A percentile compares a stretch with the other conserved stretches of the same genome.
phyloP scores from a whole-genome alignment of 1,140 invertebrate genomes.

The Heterodera schachtii region DNA sequence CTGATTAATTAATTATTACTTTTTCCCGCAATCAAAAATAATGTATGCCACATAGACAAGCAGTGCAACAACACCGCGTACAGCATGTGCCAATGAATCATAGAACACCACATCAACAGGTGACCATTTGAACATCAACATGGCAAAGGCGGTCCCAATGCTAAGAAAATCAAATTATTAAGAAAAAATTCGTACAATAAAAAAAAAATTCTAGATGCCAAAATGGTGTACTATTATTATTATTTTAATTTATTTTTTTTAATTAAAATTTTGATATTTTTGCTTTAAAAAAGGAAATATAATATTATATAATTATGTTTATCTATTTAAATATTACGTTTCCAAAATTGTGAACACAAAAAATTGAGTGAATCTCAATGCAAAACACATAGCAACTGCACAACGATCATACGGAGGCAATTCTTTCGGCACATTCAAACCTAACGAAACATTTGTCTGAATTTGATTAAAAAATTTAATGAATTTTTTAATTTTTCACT shows the following conservation, averaged over 20 bases:
- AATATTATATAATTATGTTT: background rate
- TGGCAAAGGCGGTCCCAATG: slow-evolving; percentile 31
- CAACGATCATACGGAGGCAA: slow-evolving; percentile 34
- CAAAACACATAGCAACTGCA: slow-evolving; percentile 31
- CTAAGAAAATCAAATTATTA: slow-evolving; percentile 23
- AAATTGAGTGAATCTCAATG: slow-evolving; percentile 45
- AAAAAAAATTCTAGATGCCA: too few species aligned
- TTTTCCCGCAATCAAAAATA: slow-evolving; percentile 35
- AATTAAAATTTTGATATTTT: too few species aligned
- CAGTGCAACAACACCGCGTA: slow-evolving; percentile 19
- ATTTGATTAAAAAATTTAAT: background rate
- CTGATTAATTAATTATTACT: slow-evolving; percentile 3
- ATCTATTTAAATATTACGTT: slow-evolving; percentile 34
- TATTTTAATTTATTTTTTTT: too few species aligned
- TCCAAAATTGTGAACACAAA: slow-evolving; percentile 43
- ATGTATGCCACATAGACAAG: slow-evolving; percentile 33
- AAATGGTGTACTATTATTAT: too few species aligned
- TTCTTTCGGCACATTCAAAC: background rate
- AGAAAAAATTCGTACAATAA: too few species aligned
- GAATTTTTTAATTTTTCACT: background rate
- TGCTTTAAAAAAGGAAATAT: too few species aligned
- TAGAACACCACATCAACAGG: slow-evolving; percentile 28
- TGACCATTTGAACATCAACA: slow-evolving; percentile 44
- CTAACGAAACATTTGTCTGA: background rate
- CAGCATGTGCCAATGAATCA: slow-evolving; percentile 27